Base-by-base conservation (phyloP, 2,888 invertebrate species). In the Oscheius sp. region DNA sequence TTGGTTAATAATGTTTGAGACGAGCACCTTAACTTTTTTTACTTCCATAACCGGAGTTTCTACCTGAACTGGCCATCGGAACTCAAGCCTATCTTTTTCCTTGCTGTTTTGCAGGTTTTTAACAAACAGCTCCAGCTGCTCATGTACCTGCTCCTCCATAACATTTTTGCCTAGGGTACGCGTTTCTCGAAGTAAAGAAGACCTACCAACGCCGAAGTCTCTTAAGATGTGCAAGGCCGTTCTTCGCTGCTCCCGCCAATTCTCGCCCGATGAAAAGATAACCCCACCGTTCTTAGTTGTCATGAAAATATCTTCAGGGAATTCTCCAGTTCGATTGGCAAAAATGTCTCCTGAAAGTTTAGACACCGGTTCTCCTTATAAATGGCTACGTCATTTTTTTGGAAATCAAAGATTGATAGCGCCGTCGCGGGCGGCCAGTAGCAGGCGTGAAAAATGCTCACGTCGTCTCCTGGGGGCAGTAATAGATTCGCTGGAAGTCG, bases 1-100 rank as follows among this genome's bases (percentile, higher is more conserved):
- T n/a, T 81, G 75, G 74, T 79, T 79, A 74, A 85, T 84, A 9
- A 85, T 76, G 65, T 85, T 85, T 10, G 79, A 81, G 7, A 85
- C 79, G 47, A 80, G 80, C 2, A 84, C 55, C 78, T 84, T 76
- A 50, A 71, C 11, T 21, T 32, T 1, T 42, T 59, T 3, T n/a
- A 60, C 77, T 74, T 81, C 81, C 10, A 83, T 75, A 63, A 82
- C 82, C n/a, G 76, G 79, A 3, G 79, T 74, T 32, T 77, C 79
- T 3, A 84, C 62, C 75, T 83, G 78, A 33, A 80, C 65, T 5
- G 80, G 78, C 78, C 75, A 75, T 37, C 71, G 73, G n/a, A 81
- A 48, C 32, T 81, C 78, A 9, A 77, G 66, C 2, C 71, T 42
- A 4, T 73, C 37, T 47, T 74, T 73, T 2, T 77, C 53, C 1